Evolutionary conservation across 2,113 vertebrate genomes (phyloP).

Genomic region (human (Homo sapiens)): GRCh38 chr3:114158501-114159000

Average conservation of each 20-base stretch:
- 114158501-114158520: neutral
- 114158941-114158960: neutral
- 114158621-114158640: neutral
- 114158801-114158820: neutral
- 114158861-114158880: neutral
- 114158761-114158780: neutral
- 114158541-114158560: neutral
- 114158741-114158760: neutral
- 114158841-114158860: neutral
- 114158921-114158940: neutral
- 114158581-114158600: neutral
- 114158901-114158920: neutral
- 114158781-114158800: neutral
- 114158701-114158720: neutral
- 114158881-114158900: neutral
- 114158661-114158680: neutral
- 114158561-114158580: neutral
- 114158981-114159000: neutral
- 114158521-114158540: neutral
- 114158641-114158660: neutral
- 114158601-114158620: neutral
- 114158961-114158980: neutral
- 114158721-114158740: neutral
- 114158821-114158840: neutral
- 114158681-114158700: neutral